Base-by-base conservation (phyloP, 2,113 vertebrate species). In the Shinisaurus crocodilurus region DNA sequence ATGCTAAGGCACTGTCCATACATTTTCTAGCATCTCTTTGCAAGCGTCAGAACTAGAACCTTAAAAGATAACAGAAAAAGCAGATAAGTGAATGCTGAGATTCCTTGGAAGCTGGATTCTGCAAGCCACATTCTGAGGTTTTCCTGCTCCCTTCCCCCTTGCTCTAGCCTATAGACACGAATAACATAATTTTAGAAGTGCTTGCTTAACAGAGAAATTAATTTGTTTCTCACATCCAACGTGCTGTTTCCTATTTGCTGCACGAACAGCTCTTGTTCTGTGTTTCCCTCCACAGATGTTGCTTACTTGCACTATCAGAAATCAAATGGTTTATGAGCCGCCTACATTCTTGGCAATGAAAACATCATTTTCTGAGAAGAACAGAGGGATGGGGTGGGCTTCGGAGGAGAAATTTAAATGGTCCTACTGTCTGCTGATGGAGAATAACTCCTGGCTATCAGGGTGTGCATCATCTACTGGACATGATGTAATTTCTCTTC, bases 341-440 rank as follows among this genome's bases (percentile, higher is more conserved):
- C 86, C 93, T 60, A 2, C 87, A 3, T 0, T 15, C 89, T 40
- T 91, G 91, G 94, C 93, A 89, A 9, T 4, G 67, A 88, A 82
- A 82, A 16, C 4, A 72, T 65, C 0, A 1, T 12, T 85, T 96
- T 91, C 93, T 48, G 92, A 93, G 93, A 89, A 94, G 43, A 93
- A 92, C 0, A 2, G 76, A 90, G 45, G 85, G n/a, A 0, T 80
- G 3, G 82, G 0, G 0, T n/a, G n/a, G n/a, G n/a, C n/a, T n/a
- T n/a, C n/a, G 60, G 76, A 4, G 91, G 84, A 87, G 10, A 91
- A 82, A 89, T 69, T 75, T 40, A 89, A 87, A 89, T 1, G 25
- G 32, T 15, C 87, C 50, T 0, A 0, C 87, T 94, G 92, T 95
- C 91, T 93, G 87, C 1, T 0, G 34, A 70, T 45, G 60, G 65